Base-by-base conservation (phyloP, 2,797 vertebrate species). In the Microctenopoma stevenorrisi region DNA sequence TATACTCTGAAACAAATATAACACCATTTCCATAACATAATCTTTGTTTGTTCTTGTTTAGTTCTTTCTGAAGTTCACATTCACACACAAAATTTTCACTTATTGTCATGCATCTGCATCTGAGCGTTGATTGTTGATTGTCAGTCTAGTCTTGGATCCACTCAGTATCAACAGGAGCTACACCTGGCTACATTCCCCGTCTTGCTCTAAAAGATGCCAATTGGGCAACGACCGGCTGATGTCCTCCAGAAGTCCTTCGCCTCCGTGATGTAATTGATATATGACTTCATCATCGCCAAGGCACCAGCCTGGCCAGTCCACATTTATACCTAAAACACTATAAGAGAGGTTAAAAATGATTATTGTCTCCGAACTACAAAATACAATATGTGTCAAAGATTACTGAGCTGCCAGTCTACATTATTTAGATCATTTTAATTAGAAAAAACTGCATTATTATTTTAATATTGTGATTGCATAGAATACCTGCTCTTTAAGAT, bases 231-330 rank as follows among this genome's bases (percentile, higher is more conserved):
- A 81, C n/a, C 35, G 18, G 10, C 38, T 78, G 64, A 91, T 74
- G 68, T 48, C 69, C 68, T 83, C 79, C 64, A 78, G 40, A n/a
- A 83, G 56, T 28, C 86, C 81, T 54, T 80, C 68, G 0, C 40
- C 38, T n/a, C 2, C 49, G 4, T 86, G 87, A 0, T 33, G 54
- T 51, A 93, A 28, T 48, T 74, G 70, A 66, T 86, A 79, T 79
- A 90, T 76, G 33, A 93, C 86, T 22, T 94, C 93, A 0, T 91
- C 76, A 5, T 93, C 91, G 26, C 93, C 92, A 12, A 94, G 86
- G 74, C 90, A 93, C 94, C 93, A 95, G 59, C 92, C 93, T 1
- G 78, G 16, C 93, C 93, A 94, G 77, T 94, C 93, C 75, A 93
- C 93, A 10, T 88, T 93, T 4, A 74, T 81, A 8, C 91, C 91